Percentiles rank a stretch among this genome's conserved stretches.
Conservation (phyloP, 2,888 invertebrate species). For the Acronicta alni region DNA sequence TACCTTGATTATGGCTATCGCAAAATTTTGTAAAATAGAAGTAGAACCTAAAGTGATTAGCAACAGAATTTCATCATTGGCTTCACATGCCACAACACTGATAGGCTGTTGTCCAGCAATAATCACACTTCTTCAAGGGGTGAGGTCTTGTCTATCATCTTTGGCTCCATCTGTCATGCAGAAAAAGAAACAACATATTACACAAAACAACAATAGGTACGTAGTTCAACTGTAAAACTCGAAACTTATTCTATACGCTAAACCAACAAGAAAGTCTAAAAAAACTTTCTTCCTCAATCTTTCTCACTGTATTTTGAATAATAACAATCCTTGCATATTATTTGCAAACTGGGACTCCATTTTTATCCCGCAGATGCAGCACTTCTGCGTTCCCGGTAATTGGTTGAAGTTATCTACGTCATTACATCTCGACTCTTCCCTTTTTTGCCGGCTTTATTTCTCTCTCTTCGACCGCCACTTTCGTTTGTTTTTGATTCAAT, state of each 20-base stretch:
- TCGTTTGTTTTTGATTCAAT: conserved; percentile 87
- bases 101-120: too few species aligned
- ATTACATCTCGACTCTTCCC: conserved; percentile 86
- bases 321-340: conserved; percentile 76
- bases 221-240: conserved; percentile 1
- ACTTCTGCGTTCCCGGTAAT: conserved; percentile 83
- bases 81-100: too few species aligned
- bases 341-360: conserved; percentile 79
- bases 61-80: too few species aligned
- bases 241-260: conserved; percentile 23
- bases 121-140: too few species aligned
- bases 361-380: conserved; percentile 86
- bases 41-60: too few species aligned
- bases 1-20: not conserved
- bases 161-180: not conserved
- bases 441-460: conserved; percentile 81
- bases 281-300: conserved; percentile 62
- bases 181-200: not conserved
- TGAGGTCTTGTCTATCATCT: too few species aligned
- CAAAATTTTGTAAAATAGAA: too few species aligned
- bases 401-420: conserved; percentile 88
- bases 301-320: conserved; percentile 67
- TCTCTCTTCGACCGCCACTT: conserved; percentile 78
- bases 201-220: too few species aligned
- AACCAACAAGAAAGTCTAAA: conserved; percentile 43